These are phyloP conservation scores for Lottia gigantea DNA, from an alignment of 2,888 invertebrate genomes.

Conservation along the genomic window DNA sequence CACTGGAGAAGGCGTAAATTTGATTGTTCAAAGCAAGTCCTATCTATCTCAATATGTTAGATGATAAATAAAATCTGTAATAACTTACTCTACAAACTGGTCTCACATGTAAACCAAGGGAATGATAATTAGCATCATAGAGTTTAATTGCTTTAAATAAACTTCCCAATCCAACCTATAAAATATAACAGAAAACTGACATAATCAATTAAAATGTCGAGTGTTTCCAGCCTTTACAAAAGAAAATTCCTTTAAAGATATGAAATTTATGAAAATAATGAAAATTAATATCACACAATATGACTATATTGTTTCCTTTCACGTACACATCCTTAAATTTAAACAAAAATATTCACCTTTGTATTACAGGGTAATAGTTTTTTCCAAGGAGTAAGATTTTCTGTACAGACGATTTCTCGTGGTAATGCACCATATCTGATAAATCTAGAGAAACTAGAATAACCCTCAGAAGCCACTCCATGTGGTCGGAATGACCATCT, in stretches of 20 bases:
- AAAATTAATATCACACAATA: no score
- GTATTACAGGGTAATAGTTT: conserved; percentile 94
- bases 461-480: conserved; percentile 75
- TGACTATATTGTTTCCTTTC: no score
- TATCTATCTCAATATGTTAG: no score
- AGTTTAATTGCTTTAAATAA: conserved; percentile 90
- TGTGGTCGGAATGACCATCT: conserved; percentile 84
- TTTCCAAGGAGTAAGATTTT: conserved; percentile 98
- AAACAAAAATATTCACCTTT: conserved; percentile 52
- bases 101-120: conserved; percentile 85
- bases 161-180: conserved; percentile 83
- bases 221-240: neutral
- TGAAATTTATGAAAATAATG: no score
- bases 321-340: no score
- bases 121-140: conserved; percentile 93
- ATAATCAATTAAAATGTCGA: no score
- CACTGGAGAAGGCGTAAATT: no score
- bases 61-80: no score
- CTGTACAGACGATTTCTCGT: conserved; percentile 96
- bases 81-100: conserved; percentile 76
- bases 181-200: conserved; percentile 25
- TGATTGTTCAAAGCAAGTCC: no score
- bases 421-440: conserved; percentile 86
- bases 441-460: conserved; percentile 60
- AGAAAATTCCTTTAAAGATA: no score